Percentiles rank a stretch among this genome's conserved stretches.
Conservation (phyloP, 2,797 vertebrate genomes). For the Ceryle rudis region DNA sequence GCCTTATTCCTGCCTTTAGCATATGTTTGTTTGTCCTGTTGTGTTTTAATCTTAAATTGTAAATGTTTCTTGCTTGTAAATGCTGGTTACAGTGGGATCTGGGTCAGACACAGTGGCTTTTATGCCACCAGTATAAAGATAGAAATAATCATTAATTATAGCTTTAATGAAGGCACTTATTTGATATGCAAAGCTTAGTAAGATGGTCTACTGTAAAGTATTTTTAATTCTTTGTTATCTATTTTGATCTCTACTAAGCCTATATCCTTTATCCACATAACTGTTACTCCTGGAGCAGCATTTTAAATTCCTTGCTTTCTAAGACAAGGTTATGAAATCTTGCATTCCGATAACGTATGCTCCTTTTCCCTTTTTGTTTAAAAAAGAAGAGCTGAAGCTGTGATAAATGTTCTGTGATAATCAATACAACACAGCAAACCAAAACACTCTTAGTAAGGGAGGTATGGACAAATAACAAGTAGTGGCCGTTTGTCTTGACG, state of each 20-base stretch:
- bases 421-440: neutral
- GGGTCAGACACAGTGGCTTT: neutral
- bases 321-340: neutral
- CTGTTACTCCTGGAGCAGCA: neutral
- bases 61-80: neutral
- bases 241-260: conserved; percentile 7
- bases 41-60: neutral
- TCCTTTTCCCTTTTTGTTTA: neutral
- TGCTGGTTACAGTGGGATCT: neutral
- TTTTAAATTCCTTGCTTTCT: conserved; percentile 3
- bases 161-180: conserved; percentile 1
- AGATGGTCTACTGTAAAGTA: neutral
- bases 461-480: neutral
- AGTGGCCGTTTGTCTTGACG: neutral
- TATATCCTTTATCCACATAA: neutral
- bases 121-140: neutral
- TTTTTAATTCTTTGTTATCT: conserved; percentile 26
- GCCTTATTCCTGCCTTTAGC: neutral
- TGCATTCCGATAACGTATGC: neutral
- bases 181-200: neutral
- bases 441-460: neutral
- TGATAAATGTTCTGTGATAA: neutral
- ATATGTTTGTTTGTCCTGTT: neutral
- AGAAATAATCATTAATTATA: conserved; percentile 7
- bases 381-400: neutral